Percentiles rank a stretch among this genome's conserved stretches.
phyloP scores from a whole-genome alignment of 2,797 vertebrate genomes.

The Xenops minutus region DNA sequence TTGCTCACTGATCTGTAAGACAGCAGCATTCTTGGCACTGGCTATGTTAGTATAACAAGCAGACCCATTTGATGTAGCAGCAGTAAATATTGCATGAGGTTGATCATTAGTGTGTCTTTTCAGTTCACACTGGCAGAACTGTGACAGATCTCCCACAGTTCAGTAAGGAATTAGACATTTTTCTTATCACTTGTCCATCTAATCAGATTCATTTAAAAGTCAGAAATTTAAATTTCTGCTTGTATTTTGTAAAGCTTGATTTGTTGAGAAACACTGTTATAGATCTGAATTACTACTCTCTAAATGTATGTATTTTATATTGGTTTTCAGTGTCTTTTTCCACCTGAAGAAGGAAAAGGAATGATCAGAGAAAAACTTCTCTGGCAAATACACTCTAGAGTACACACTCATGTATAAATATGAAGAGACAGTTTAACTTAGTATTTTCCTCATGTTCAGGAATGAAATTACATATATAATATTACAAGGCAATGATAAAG shows the following conservation, averaged over 20 bases:
- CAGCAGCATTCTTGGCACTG: not conserved
- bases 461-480: not conserved
- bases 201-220: slow-evolving; percentile 27
- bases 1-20: slow-evolving; percentile 26
- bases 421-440: not conserved
- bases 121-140: slow-evolving; percentile 24
- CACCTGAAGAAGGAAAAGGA: not conserved
- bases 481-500: not conserved
- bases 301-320: not conserved
- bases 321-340: not conserved
- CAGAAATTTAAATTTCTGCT: not conserved
- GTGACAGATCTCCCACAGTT: not conserved
- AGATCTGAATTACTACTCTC: not conserved
- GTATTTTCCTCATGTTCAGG: not conserved
- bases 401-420: not conserved
- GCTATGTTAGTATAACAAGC: slow-evolving; percentile 55
- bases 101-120: slow-evolving; percentile 69
- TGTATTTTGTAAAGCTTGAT: not conserved
- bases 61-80: slow-evolving; percentile 53
- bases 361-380: not conserved
- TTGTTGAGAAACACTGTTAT: not conserved
- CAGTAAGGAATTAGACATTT: not conserved
- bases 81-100: slow-evolving; percentile 75
- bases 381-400: not conserved
- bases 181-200: slow-evolving; percentile 29